Conservation (phyloP, 2,888 invertebrate genomes). For the Drosophila nigricruria region DNA sequence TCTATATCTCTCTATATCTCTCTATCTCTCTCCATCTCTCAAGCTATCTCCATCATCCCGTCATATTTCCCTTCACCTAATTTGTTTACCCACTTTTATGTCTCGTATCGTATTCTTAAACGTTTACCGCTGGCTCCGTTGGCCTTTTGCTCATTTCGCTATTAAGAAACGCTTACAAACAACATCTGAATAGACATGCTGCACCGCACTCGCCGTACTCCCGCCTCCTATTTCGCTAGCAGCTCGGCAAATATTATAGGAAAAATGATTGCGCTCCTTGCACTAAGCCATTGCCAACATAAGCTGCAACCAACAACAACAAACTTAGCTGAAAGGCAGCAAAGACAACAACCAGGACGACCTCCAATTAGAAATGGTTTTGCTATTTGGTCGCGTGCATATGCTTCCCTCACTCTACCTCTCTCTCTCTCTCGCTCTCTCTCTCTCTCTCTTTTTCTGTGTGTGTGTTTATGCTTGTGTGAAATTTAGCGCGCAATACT, state of each 20-base stretch:
- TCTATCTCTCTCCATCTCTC: background rate
- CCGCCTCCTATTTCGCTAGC: background rate
- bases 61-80: background rate
- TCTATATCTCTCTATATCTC: background rate
- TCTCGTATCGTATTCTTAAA: conserved; percentile 1
- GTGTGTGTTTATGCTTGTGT: conserved; percentile 39
- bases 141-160: conserved; percentile 14
- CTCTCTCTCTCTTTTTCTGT: background rate
- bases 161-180: conserved; percentile 11
- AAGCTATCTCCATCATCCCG: background rate
- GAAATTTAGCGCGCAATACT: conserved; percentile 68
- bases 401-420: background rate
- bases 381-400: conserved; percentile 52
- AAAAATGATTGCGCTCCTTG: conserved; percentile 45
- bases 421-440: background rate
- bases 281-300: conserved; percentile 44
- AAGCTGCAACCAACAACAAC: conserved; percentile 42
- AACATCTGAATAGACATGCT: conserved; percentile 4
- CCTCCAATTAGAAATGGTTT: conserved; percentile 76
- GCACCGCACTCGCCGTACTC: background rate
- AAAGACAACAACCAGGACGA: conserved; percentile 58
- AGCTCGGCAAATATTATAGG: conserved; percentile 30
- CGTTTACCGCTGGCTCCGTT: conserved; percentile 6
- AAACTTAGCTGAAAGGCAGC: conserved; percentile 47
- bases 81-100: background rate